Conservation (phyloP, 2,888 invertebrate species). For the Leptinotarsa peninsularis region DNA sequence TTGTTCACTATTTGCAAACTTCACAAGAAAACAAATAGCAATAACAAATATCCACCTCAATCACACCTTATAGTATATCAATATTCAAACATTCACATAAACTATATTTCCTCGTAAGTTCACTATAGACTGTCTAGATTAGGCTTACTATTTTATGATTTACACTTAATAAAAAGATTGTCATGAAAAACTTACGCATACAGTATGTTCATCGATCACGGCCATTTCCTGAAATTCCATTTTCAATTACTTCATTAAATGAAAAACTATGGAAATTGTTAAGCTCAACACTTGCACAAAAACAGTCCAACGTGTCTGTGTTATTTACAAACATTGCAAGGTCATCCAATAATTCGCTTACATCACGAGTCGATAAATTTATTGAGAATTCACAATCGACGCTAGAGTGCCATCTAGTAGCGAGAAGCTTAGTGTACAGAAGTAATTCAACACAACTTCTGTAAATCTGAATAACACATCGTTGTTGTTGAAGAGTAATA, state of each 20-base stretch:
- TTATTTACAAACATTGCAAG: slow-evolving; percentile 84
- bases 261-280: slow-evolving; percentile 43
- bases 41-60: neutral
- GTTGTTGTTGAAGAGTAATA: too few species aligned
- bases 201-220: slow-evolving; percentile 73
- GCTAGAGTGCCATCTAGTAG: neutral
- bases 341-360: slow-evolving; percentile 70
- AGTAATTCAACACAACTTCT: neutral
- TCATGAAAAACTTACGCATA: slow-evolving; percentile 69
- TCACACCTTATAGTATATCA: neutral
- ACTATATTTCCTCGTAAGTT: too few species aligned
- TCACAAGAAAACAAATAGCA: neutral
- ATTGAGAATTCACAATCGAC: neutral
- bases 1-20: slow-evolving; percentile 8
- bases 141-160: slow-evolving; percentile 21
- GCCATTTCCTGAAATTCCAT: slow-evolving; percentile 75
- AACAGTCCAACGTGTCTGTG: slow-evolving; percentile 71
- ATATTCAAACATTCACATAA: too few species aligned
- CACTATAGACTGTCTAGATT: too few species aligned
- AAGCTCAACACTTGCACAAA: slow-evolving; percentile 50
- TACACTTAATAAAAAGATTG: slow-evolving; percentile 38
- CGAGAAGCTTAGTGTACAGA: neutral
- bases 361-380: slow-evolving; percentile 56
- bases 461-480: neutral
- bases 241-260: slow-evolving; percentile 60